These are phyloP conservation scores for Coptodon rendalli DNA, from an alignment of 2,113 vertebrate genomes.

Conservation along the genomic window DNA sequence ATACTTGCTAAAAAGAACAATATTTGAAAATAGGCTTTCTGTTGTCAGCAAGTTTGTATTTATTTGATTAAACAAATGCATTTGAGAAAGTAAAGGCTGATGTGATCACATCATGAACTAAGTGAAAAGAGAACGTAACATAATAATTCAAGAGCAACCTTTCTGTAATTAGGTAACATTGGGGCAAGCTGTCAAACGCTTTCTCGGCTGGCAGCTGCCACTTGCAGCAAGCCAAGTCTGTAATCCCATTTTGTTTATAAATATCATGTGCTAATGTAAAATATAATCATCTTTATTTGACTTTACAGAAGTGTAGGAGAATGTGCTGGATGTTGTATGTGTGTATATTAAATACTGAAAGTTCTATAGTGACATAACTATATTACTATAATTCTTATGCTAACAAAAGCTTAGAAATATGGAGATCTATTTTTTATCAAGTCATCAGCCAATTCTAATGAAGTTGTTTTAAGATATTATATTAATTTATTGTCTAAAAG, in stretches of 20 bases:
- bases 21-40: background rate
- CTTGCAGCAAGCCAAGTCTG: background rate
- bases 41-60: background rate
- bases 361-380: background rate
- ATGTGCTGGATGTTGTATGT: background rate
- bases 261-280: background rate
- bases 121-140: background rate
- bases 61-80: background rate
- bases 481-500: background rate
- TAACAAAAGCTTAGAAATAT: background rate
- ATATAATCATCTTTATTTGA: background rate
- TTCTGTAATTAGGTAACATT: background rate
- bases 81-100: background rate
- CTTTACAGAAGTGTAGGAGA: background rate
- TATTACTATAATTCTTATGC: background rate
- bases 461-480: background rate
- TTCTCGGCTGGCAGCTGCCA: background rate
- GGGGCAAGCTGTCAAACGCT: background rate
- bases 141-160: background rate
- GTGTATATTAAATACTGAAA: background rate
- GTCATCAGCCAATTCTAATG: background rate
- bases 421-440: background rate
- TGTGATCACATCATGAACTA: background rate
- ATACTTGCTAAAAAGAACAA: background rate
- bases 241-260: background rate